These are phyloP conservation scores for Uropetala carovei DNA, from an alignment of 2,888 invertebrate genomes.

Conservation along the genomic window DNA sequence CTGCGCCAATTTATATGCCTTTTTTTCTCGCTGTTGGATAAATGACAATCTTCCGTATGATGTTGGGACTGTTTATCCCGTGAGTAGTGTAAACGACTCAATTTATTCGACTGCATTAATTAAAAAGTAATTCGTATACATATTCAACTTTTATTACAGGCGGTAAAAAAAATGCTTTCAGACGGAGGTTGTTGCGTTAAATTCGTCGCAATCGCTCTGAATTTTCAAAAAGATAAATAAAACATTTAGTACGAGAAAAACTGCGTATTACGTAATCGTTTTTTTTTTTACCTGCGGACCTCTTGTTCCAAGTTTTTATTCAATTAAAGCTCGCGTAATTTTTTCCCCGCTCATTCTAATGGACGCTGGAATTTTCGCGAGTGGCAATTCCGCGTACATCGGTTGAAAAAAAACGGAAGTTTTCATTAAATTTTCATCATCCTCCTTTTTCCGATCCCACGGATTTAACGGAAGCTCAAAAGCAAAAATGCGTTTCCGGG, in stretches of 20 bases:
- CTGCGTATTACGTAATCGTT: neutral
- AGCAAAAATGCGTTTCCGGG: neutral
- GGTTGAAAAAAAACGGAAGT: neutral
- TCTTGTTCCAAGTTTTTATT: neutral
- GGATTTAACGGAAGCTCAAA: neutral
- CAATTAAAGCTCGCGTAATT: slow-evolving; percentile 3
- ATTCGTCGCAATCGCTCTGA: neutral
- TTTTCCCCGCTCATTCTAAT: neutral
- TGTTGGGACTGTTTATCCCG: neutral
- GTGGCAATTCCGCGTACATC: neutral
- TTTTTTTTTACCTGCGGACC: neutral
- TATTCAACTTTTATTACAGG: neutral
- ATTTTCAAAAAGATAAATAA: neutral
- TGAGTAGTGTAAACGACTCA: neutral
- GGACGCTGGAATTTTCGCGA: neutral
- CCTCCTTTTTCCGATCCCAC: neutral
- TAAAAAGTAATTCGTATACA: slow-evolving; percentile 13
- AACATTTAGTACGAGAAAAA: neutral
- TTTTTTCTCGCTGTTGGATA: neutral
- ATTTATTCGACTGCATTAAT: neutral
- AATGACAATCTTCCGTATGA: neutral
- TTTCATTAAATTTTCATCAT: slow-evolving; percentile 30
- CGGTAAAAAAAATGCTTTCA: neutral
- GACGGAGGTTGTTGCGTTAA: neutral
- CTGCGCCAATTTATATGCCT: neutral